Evolutionary conservation across 2,113 vertebrate genomes (phyloP).

Genomic region (Benitochromis conjunctus): DNA sequence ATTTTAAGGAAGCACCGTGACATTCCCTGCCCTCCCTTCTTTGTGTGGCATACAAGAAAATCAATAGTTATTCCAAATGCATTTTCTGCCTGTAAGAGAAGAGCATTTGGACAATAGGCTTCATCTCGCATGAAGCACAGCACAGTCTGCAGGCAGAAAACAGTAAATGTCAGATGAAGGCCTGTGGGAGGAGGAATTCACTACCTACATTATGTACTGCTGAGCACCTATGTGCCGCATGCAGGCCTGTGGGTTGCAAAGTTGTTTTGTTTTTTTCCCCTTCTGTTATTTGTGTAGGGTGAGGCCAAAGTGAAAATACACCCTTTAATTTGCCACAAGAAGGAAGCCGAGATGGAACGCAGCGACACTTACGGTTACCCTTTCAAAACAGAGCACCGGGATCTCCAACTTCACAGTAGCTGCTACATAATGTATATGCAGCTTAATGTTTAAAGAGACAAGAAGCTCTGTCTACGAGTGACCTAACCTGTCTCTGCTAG

Average conservation of each 20-base stretch:
- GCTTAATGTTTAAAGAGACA: constrained; percentile 32
- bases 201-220: constrained; percentile 16
- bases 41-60: constrained; percentile 1
- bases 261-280: background rate
- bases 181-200: constrained; percentile 2
- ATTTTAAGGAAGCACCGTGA: constrained; percentile 5
- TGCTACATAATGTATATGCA: background rate
- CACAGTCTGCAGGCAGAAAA: constrained; percentile 31
- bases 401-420: background rate
- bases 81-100: constrained; percentile 15
- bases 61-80: constrained; percentile 49
- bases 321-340: constrained; percentile 39
- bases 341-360: constrained; percentile 1
- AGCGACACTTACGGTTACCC: background rate
- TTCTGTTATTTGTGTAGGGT: constrained; percentile 11
- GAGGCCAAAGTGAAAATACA: constrained; percentile 7
- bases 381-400: background rate
- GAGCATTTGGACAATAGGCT: constrained; percentile 4
- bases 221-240: constrained; percentile 7
- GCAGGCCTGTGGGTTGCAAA: background rate
- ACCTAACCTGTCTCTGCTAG: constrained; percentile 45
- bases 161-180: constrained; percentile 52
- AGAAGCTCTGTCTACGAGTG: background rate
- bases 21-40: constrained; percentile 17
- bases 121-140: constrained; percentile 4